These are phyloP conservation scores for Hesperia comma DNA, from an alignment of 2,888 invertebrate species.

Conservation along the genomic window DNA sequence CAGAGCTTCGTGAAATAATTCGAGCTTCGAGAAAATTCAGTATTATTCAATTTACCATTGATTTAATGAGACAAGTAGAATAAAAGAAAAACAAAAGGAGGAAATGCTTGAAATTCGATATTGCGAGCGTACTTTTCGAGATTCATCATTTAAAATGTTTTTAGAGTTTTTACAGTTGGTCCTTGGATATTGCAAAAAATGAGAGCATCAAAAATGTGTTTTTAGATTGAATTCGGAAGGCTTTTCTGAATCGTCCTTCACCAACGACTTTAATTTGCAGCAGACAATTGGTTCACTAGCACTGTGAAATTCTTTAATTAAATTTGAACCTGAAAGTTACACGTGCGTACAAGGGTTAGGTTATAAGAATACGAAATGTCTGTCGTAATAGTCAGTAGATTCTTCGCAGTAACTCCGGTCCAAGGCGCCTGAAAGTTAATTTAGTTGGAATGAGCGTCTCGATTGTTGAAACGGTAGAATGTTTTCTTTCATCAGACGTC, in stretches of 20 bases:
- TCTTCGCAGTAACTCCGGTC: constrained; percentile 42
- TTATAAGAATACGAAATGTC: constrained; percentile 40
- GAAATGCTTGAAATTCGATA: too few relatives aligned
- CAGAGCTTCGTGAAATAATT: too few relatives aligned
- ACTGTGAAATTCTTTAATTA: constrained; percentile 19
- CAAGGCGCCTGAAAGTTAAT: constrained; percentile 60
- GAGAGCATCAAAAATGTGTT: not conserved
- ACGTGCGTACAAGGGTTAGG: constrained; percentile 24
- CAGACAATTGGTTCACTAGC: constrained; percentile 5
- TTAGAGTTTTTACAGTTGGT: too few relatives aligned
- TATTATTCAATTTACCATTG: too few relatives aligned
- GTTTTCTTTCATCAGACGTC: constrained; percentile 70
- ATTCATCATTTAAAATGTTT: too few relatives aligned
- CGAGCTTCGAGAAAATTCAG: too few relatives aligned
- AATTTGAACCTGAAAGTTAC: constrained; percentile 26
- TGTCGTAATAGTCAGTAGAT: constrained; percentile 39
- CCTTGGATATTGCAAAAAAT: too few relatives aligned
- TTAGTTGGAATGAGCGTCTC: constrained; percentile 54
- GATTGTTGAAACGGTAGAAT: constrained; percentile 53
- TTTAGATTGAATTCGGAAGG: constrained; percentile 6
- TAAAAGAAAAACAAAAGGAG: too few relatives aligned
- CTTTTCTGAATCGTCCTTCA: constrained; percentile 37
- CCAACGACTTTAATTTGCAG: constrained; percentile 3
- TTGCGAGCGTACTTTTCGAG: too few relatives aligned
- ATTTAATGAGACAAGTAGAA: too few relatives aligned